Conservation (phyloP, 2,888 invertebrate genomes). For the Brachycybe producta region DNA sequence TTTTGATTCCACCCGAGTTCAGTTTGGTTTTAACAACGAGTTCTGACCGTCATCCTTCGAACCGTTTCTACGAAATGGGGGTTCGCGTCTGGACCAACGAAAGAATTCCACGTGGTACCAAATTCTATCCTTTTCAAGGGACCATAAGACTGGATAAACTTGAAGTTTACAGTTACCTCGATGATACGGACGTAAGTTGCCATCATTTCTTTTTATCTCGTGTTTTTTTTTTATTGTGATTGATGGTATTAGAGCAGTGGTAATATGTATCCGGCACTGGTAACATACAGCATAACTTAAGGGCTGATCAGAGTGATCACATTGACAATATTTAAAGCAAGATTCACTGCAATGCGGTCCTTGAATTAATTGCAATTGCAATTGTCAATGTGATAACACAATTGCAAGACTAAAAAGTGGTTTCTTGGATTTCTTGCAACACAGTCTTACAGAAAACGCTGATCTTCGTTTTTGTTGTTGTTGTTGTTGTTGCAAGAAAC, state of each 20-base stretch:
- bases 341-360: too few species aligned
- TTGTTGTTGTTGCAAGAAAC: too few species aligned
- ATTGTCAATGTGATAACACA: too few species aligned
- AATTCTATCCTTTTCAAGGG: slow-evolving; percentile 83
- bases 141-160: slow-evolving; percentile 80
- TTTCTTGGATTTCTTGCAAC: too few species aligned
- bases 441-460: too few species aligned
- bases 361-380: too few species aligned
- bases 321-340: too few species aligned
- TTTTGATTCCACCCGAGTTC: slow-evolving; percentile 82
- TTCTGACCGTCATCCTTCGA: slow-evolving; percentile 25
- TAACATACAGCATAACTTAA: neutral
- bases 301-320: too few species aligned
- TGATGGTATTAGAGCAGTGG: neutral
- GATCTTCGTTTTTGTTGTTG: too few species aligned
- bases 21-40: slow-evolving; percentile 53
- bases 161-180: slow-evolving; percentile 66
- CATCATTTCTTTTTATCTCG: neutral
- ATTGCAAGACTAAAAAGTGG: too few species aligned
- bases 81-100: slow-evolving; percentile 68
- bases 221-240: neutral
- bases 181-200: slow-evolving; percentile 75
- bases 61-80: slow-evolving; percentile 31
- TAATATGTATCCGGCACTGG: neutral
- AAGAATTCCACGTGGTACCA: slow-evolving; percentile 60